Percentiles rank a stretch among this genome's conserved stretches.
Evolutionary conservation across 2,797 vertebrate species (phyloP).

Genomic region (Hydrophis major): DNA sequence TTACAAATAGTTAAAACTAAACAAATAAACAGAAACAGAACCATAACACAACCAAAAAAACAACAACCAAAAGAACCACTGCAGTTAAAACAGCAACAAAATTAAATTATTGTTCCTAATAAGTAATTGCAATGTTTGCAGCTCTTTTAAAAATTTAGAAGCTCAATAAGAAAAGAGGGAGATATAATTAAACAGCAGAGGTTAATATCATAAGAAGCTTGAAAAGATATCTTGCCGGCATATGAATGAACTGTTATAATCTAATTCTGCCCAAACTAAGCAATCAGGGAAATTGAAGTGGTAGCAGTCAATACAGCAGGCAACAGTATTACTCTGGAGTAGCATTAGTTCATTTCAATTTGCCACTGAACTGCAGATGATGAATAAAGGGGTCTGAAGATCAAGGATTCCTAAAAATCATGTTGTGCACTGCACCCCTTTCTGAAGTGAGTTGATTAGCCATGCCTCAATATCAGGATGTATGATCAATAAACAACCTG

Average conservation of each 20-base stretch:
- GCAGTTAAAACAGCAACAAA: neutral
- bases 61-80: neutral
- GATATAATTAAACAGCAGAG: neutral
- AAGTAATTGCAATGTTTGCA: neutral
- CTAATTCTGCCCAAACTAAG: neutral
- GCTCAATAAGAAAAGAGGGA: neutral
- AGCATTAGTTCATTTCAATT: neutral
- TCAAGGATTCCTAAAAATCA: neutral
- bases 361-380: neutral
- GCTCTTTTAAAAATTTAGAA: neutral
- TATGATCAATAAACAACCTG: neutral
- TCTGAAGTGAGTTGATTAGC: neutral
- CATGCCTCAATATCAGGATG: neutral
- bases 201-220: neutral
- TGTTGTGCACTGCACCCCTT: neutral
- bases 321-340: neutral
- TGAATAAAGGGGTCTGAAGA: neutral
- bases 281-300: neutral
- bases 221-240: neutral
- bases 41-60: neutral
- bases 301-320: neutral
- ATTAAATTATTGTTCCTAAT: neutral
- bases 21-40: neutral
- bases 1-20: neutral
- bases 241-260: neutral